Evolutionary conservation across 2,888 invertebrate genomes (phyloP), one percentile per base, ranked within the genome.

Genomic region (Papilio gigon): DNA sequence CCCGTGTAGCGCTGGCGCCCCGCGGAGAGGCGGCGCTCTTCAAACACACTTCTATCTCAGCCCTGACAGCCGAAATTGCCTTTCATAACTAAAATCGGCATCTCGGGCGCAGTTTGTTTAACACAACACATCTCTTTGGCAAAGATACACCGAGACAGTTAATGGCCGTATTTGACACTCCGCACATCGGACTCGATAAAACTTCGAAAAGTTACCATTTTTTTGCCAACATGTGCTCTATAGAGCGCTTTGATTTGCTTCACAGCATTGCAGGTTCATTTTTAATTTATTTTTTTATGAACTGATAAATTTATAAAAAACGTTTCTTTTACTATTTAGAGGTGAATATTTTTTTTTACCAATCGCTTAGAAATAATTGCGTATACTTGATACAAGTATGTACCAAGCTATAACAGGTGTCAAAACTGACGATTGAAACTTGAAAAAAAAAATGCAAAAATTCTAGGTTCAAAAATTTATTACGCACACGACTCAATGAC

Each of bases 1-100:
- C 89, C 88, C 84, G 87, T 86, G 84, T 84, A 88, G 71, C 80
- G 74, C 64, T 71, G 87, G 82, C 90, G 74, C 89, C 91, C 91
- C 75, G 88, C 75, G 73, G 91, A 70, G 90, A 72, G 75, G 86
- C 90, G 90, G 90, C 83, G 77, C 75, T 75, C 70, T 76, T 82
- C 86, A 90, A 90, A 88, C 80, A 83, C 60, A 71, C 73, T 77
- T 78, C 81, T 78, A 80, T 87, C 80, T 85, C 75, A 77, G 74
- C 77, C 80, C 75, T 90, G 91, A 91, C 91, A 91, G 89, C 90
- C 89, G 88, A 90, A 90, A 90, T 89, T 84, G 84, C 84, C 83
- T 83, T 77, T 81, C 82, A 81, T 84, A 80, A 81, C 81, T 80
- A 84, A 84, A 87, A 88, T 85, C 83, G 78, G 79, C 78, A 80